Evolutionary conservation across 2,113 vertebrate species (phyloP), one percentile per base, ranked within the genome.

Genomic region (Pelobates fuscus): DNA sequence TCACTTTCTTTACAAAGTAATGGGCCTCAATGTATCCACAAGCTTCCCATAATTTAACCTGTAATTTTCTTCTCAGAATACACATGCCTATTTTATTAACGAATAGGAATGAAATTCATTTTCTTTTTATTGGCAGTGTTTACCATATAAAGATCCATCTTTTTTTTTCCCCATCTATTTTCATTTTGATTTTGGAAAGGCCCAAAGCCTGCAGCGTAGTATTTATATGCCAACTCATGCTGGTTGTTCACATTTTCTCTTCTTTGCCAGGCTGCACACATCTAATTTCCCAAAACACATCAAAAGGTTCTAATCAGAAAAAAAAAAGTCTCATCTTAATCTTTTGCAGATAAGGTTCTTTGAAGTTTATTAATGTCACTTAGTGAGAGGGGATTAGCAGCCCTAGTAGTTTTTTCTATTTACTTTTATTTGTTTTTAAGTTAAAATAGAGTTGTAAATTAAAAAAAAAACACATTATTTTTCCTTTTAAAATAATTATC

Each of bases 331-430:
- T 74, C 52, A 29, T 27, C 49, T 66, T 74, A 55, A 74, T 57
- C 71, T 66, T 58, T 37, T 66, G 5, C 25, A 58, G 62, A 74
- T 74, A 58, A 64, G 62, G 32, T 27, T 26, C 62, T 66, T 74
- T 74, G 71, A 74, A 66, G 62, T 66, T 18, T 66, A 44, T 55
- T 66, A 27, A 65, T 66, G 30, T 44, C 52, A 66, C 52, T 29
- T 44, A n/a, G 41, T 41, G 60, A 54, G 29, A 54, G 21, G 4
- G 44, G 32, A 74, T 74, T 66, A 66, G 32, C 24, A 41, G 62
- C 30, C 25, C 44, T 66, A 15, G 32, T 25, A 27, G 27, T 74
- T 66, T 66, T 17, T 49, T 2, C 8, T 49, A 12, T 49, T 49
- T 49, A 6, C 2, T 49, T 17, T 49, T 37, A 5, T 37, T 37